A percentile compares a stretch with the other conserved stretches of the same genome.
Conservation (phyloP, 2,797 vertebrate genomes). For the Enteromius viviparus region DNA sequence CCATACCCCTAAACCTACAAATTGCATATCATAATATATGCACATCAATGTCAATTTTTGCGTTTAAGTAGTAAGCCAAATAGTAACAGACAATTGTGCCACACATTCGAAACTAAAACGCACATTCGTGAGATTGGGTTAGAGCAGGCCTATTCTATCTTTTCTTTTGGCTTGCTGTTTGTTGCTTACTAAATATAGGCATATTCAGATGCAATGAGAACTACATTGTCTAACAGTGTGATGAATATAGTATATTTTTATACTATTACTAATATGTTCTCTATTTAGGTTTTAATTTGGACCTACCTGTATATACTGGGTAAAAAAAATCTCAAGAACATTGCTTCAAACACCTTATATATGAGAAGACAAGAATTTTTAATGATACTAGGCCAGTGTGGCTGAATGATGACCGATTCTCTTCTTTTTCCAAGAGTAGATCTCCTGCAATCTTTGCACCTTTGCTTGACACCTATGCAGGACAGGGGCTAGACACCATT, state of each 20-base stretch:
- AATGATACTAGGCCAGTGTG: slow-evolving; percentile 4
- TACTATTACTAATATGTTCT: background rate
- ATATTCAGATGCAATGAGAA: background rate
- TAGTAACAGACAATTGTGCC: background rate
- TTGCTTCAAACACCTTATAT: slow-evolving; percentile 8
- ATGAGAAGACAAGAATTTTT: background rate
- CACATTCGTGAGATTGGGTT: background rate
- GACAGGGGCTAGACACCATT: slow-evolving; percentile 24
- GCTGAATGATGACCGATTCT: slow-evolving; percentile 5
- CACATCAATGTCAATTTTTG: background rate
- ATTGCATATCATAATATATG: background rate
- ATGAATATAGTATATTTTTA: background rate
- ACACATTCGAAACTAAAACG: background rate
- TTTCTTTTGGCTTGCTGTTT: background rate
- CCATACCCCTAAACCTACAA: background rate
- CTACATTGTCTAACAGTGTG: background rate
- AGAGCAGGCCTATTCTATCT: background rate
- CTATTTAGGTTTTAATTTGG: background rate
- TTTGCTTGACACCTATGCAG: slow-evolving; percentile 10
- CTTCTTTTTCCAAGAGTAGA: background rate
- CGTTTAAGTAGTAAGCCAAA: background rate
- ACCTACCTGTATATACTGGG: background rate
- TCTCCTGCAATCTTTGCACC: slow-evolving; percentile 24
- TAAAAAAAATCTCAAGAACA: background rate
- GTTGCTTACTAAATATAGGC: background rate